Evolutionary conservation across 2,113 vertebrate species (phyloP).

Genomic region (Mola mola): DNA sequence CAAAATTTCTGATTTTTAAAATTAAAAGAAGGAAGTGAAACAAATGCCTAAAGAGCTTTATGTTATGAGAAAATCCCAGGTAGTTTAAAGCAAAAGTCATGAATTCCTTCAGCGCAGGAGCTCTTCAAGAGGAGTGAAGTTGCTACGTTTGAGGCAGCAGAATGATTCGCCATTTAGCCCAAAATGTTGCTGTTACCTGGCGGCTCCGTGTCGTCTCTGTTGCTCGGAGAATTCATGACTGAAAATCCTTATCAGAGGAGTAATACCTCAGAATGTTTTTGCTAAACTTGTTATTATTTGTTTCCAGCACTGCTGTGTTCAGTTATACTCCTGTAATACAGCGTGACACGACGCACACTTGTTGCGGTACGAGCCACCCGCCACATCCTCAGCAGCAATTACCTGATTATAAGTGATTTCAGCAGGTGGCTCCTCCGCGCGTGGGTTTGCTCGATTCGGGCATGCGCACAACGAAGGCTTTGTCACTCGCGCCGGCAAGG

Average conservation of each 20-base stretch:
- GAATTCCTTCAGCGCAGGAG: too few relatives aligned
- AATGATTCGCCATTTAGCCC: background rate
- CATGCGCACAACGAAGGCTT: constrained; percentile 65
- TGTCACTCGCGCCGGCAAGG: too few relatives aligned
- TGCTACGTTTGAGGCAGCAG: too few relatives aligned
- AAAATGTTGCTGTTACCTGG: constrained; percentile 54
- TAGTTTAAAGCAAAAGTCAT: too few relatives aligned
- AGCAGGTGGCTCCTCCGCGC: constrained; percentile 54
- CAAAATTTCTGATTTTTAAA: too few relatives aligned
- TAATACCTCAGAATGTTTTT: background rate
- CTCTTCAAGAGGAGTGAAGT: too few relatives aligned
- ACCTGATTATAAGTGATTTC: constrained; percentile 73
- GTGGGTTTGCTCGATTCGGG: constrained; percentile 23
- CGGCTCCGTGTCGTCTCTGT: constrained; percentile 44
- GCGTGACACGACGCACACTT: constrained; percentile 12
- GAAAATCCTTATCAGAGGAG: background rate
- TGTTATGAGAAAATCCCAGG: too few relatives aligned
- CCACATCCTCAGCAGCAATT: constrained; percentile 48
- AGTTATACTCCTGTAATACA: constrained; percentile 74
- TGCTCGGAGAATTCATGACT: constrained; percentile 54
- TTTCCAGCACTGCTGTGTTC: background rate
- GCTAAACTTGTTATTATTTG: constrained; percentile 15
- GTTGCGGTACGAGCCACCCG: background rate
- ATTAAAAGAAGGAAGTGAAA: too few relatives aligned
- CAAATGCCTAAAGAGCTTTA: too few relatives aligned